These are phyloP conservation scores for Copsychus sechellarum DNA, from an alignment of 2,113 vertebrate species.

Conservation along the genomic window DNA sequence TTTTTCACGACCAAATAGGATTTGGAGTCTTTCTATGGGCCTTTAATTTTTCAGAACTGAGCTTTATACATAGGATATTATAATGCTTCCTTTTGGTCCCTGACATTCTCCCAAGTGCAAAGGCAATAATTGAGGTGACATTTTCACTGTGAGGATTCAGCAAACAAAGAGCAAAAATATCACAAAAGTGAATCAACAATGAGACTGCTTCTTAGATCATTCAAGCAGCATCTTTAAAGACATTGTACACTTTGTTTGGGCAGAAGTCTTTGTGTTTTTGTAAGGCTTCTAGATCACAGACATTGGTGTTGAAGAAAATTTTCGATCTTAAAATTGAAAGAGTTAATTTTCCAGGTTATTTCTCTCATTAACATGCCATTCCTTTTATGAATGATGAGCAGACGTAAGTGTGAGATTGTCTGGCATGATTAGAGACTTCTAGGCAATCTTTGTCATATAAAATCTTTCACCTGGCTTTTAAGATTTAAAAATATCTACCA, in stretches of 20 bases:
- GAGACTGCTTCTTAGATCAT: neutral
- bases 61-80: neutral
- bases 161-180: constrained; percentile 9
- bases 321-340: neutral
- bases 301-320: neutral
- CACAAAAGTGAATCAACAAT: neutral
- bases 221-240: neutral
- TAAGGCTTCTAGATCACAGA: neutral
- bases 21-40: neutral
- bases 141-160: neutral
- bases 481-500: neutral
- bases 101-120: neutral
- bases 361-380: neutral
- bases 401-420: neutral
- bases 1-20: neutral
- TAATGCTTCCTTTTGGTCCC: neutral
- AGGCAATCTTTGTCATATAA: neutral
- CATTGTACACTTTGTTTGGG: neutral
- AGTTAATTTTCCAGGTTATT: neutral
- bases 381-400: neutral
- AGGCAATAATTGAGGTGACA: neutral
- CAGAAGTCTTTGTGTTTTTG: neutral
- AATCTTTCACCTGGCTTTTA: neutral
- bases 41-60: neutral
- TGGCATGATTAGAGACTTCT: neutral